Conservation (phyloP, 1,140 invertebrate species). For the Penaeus indicus region DNA sequence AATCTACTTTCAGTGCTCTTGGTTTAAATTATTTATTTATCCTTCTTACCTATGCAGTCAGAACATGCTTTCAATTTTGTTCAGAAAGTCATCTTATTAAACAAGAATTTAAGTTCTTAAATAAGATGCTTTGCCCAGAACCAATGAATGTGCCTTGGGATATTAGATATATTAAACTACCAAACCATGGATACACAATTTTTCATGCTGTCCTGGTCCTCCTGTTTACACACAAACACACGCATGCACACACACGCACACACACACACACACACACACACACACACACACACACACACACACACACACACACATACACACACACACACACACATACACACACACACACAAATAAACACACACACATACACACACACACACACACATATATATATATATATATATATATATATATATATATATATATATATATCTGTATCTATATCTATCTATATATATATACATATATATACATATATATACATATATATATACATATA, state of each 20-base stretch:
- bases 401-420: conserved; percentile 2
- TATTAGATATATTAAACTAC: too few relatives aligned
- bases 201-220: not conserved
- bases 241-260: not conserved
- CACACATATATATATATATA: not conserved
- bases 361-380: not conserved
- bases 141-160: too few relatives aligned
- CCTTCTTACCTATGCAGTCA: too few relatives aligned
- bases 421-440: not conserved
- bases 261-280: conserved; percentile 14
- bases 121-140: too few relatives aligned
- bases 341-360: not conserved
- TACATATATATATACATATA: not conserved
- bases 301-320: not conserved
- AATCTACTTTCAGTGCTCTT: too few relatives aligned
- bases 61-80: too few relatives aligned
- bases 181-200: not conserved
- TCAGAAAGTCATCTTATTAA: too few relatives aligned
- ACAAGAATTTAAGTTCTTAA: not conserved
- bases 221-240: conserved; percentile 4
- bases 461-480: not conserved
- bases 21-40: too few relatives aligned
- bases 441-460: conserved; percentile 3
- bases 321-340: not conserved
- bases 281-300: conserved; percentile 14